phyloP scores from a whole-genome alignment of 1,140 invertebrate species.

The Zaprionus taronus region DNA sequence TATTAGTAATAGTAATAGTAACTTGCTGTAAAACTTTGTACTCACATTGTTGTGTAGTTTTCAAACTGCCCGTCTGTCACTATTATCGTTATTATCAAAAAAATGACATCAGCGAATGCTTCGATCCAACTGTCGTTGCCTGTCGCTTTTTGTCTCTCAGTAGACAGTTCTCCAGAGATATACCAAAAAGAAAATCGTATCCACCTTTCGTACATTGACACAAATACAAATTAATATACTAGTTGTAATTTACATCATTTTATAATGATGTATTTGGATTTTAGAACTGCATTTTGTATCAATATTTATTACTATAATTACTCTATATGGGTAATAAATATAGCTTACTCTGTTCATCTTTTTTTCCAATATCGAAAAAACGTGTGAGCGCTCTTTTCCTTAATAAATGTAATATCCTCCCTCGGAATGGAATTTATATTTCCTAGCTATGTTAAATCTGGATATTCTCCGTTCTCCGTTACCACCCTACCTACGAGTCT shows the following conservation, averaged over 20 bases:
- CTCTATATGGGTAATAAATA: neutral
- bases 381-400: constrained; percentile 93
- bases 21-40: neutral
- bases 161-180: constrained; percentile 92
- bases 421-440: too few relatives aligned
- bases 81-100: constrained; percentile 52
- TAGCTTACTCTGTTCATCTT: constrained; percentile 88
- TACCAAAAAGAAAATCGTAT: constrained; percentile 89
- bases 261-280: neutral
- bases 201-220: constrained; percentile 17
- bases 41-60: constrained; percentile 68
- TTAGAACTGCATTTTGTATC: neutral
- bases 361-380: constrained; percentile 91
- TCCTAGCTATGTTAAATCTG: too few relatives aligned
- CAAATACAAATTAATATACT: neutral
- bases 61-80: constrained; percentile 29
- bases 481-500: too few relatives aligned
- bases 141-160: constrained; percentile 88
- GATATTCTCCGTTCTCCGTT: too few relatives aligned
- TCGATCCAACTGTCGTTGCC: constrained; percentile 43
- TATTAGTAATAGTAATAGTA: too few relatives aligned
- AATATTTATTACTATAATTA: neutral
- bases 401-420: too few relatives aligned
- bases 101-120: constrained; percentile 66
- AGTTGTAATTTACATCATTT: neutral